Conservation (phyloP, 2,888 invertebrate species). For the Nemoura dubitans region DNA sequence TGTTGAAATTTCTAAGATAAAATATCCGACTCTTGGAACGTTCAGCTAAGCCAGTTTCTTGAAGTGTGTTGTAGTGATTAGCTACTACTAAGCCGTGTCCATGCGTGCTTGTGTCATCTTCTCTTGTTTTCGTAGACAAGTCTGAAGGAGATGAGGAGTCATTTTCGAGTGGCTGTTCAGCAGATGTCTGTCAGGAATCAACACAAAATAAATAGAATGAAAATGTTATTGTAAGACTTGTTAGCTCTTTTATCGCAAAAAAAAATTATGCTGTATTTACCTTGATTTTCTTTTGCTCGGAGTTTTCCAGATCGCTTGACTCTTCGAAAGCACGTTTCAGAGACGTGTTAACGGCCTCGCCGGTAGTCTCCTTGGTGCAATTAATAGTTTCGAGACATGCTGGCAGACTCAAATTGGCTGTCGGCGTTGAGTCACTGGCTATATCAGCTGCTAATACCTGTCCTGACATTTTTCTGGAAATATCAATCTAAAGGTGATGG, state of each 20-base stretch:
- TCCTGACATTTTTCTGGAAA: neutral
- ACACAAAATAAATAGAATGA: neutral
- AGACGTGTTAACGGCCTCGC: neutral
- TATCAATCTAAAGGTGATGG: neutral
- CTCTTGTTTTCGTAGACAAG: constrained; percentile 47
- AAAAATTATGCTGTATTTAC: neutral
- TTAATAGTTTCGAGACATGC: neutral
- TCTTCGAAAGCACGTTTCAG: neutral
- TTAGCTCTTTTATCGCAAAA: neutral
- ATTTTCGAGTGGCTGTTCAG: neutral
- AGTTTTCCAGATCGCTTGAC: neutral
- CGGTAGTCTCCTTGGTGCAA: neutral
- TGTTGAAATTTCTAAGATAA: constrained; percentile 96
- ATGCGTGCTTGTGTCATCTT: constrained; percentile 38
- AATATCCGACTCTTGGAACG: constrained; percentile 91
- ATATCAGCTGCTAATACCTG: neutral
- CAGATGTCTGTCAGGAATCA: neutral
- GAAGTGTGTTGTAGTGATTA: constrained; percentile 90
- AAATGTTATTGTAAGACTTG: too few species aligned
- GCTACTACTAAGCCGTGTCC: constrained; percentile 77
- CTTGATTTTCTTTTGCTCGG: neutral
- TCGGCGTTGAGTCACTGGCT: neutral
- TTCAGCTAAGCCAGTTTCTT: constrained; percentile 81
- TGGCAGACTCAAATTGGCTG: neutral
- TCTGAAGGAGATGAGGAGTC: constrained; percentile 31